phyloP scores from a whole-genome alignment of 2,113 vertebrate species.

The Ceuthmochares aereus region DNA sequence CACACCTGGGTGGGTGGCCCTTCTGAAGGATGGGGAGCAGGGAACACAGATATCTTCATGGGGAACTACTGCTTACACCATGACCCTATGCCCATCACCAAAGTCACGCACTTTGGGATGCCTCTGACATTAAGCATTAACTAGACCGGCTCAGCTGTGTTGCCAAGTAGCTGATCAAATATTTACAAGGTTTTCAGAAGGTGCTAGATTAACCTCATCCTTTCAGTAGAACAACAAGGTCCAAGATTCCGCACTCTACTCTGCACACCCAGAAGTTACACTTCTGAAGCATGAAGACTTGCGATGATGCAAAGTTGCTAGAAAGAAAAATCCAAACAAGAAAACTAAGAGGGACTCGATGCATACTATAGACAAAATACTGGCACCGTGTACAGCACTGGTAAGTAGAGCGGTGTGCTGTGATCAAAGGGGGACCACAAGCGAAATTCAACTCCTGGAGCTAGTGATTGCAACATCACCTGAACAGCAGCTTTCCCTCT shows the following conservation, averaged over 20 bases:
- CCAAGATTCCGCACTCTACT: background rate
- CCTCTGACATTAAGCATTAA: slow-evolving; percentile 52
- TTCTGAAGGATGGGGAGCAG: background rate
- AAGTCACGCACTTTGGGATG: background rate
- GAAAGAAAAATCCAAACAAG: slow-evolving; percentile 28
- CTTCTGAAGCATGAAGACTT: background rate
- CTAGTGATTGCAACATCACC: background rate
- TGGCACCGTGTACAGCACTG: background rate
- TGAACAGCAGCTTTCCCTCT: slow-evolving; percentile 10
- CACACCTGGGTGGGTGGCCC: background rate
- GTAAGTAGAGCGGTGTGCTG: background rate
- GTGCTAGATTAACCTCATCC: slow-evolving; percentile 40
- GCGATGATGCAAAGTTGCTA: background rate
- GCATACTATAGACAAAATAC: slow-evolving; percentile 16
- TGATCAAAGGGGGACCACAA: background rate
- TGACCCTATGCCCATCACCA: background rate
- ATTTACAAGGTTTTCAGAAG: slow-evolving; percentile 43
- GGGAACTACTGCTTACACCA: background rate
- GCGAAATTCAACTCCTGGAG: background rate
- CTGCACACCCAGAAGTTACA: background rate
- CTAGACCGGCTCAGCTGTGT: background rate
- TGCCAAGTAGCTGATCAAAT: slow-evolving; percentile 14
- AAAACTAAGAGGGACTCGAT: background rate
- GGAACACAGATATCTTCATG: background rate
- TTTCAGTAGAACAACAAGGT: background rate